These are phyloP conservation scores for Caretta caretta DNA, from an alignment of 2,113 vertebrate genomes.

Conservation along the genomic window DNA sequence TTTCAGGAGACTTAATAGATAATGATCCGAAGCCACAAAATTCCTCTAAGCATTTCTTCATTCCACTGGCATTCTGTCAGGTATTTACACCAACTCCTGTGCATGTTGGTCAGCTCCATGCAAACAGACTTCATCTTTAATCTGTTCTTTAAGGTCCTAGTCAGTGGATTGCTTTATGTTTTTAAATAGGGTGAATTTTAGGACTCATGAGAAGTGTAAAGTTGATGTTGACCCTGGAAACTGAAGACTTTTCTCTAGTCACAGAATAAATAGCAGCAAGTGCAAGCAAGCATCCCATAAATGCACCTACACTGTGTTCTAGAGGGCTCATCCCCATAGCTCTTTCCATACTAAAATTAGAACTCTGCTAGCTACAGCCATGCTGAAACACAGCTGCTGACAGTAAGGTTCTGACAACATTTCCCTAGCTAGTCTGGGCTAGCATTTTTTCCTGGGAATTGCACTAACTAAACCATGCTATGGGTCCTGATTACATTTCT, in stretches of 20 bases:
- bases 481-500: not conserved
- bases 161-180: not conserved
- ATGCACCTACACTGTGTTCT: not conserved
- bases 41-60: constrained; percentile 44
- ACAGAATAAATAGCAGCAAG: not conserved
- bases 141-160: constrained; percentile 2
- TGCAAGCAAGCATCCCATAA: not conserved
- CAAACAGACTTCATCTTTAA: not conserved
- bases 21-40: constrained; percentile 48
- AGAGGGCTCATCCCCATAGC: not conserved
- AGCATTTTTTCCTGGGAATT: not conserved
- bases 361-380: not conserved
- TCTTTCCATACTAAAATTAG: not conserved
- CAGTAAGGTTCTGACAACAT: not conserved
- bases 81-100: not conserved
- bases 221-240: not conserved
- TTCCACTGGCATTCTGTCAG: not conserved
- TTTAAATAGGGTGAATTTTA: constrained; percentile 22
- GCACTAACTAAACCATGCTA: not conserved
- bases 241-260: not conserved
- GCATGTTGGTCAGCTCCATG: not conserved
- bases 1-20: constrained; percentile 41
- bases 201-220: not conserved
- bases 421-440: not conserved
- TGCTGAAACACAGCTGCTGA: not conserved